A percentile compares a stretch with the other conserved stretches of the same genome.
These are phyloP conservation scores for Hemicordylus capensis DNA, from an alignment of 2,113 vertebrate species.

Conservation along the genomic window DNA sequence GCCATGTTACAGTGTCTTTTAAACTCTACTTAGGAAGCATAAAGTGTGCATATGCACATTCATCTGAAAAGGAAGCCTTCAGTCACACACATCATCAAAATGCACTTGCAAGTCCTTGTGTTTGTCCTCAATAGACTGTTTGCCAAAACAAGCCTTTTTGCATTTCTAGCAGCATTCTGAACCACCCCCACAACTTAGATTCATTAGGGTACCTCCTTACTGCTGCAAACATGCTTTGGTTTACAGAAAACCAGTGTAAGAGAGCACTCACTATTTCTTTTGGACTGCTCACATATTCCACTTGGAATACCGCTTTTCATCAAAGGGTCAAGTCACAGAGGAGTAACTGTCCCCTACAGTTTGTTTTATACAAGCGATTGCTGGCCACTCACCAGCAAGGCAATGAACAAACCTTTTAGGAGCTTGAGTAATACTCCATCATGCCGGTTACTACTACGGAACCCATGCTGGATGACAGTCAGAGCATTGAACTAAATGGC, in stretches of 20 bases:
- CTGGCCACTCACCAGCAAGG: background rate
- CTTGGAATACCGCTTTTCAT: background rate
- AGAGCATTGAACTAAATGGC: background rate
- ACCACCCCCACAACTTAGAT: background rate
- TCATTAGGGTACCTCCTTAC: background rate
- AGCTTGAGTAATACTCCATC: background rate
- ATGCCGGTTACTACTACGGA: background rate
- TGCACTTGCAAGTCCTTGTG: slow-evolving; percentile 30
- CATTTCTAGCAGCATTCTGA: background rate
- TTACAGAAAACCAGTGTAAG: background rate
- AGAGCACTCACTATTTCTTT: background rate
- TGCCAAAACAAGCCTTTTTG: slow-evolving; percentile 22
- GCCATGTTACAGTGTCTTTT: too few relatives aligned
- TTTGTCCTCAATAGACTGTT: slow-evolving; percentile 11
- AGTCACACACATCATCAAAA: background rate
- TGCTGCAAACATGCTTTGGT: background rate
- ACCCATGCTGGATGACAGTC: too few relatives aligned
- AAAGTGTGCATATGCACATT: too few relatives aligned
- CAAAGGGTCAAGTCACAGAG: background rate
- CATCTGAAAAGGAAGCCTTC: background rate
- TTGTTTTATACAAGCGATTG: background rate
- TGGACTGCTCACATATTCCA: background rate
- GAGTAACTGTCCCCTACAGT: too few relatives aligned
- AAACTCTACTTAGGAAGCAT: background rate
- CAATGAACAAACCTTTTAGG: background rate